These are phyloP conservation scores for Argyresthia goedartella DNA, from an alignment of 2,888 invertebrate species.

Conservation along the genomic window DNA sequence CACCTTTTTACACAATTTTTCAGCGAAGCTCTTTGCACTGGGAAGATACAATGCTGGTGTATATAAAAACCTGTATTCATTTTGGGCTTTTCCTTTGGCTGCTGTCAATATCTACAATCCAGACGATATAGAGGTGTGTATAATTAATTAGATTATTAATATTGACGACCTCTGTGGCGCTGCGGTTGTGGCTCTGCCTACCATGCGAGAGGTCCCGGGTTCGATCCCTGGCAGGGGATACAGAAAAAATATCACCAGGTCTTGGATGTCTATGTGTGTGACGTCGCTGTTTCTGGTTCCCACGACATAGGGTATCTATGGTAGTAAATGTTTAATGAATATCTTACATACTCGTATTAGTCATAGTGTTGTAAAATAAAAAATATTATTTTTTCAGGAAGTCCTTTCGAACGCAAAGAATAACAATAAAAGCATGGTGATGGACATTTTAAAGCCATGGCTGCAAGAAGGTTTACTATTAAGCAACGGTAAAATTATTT, in stretches of 20 bases:
- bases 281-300: too few species aligned
- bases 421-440: slow-evolving; percentile 41
- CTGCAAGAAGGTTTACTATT: slow-evolving; percentile 41
- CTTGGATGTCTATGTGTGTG: too few species aligned
- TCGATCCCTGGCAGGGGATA: too few species aligned
- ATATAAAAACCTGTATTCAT: slow-evolving; percentile 30
- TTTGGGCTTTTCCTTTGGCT: slow-evolving; percentile 26
- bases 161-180: too few species aligned
- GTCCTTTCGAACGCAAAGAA: slow-evolving; percentile 50
- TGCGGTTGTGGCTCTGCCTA: too few species aligned
- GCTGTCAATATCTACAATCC: slow-evolving; percentile 38
- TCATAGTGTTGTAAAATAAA: too few species aligned
- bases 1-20: slow-evolving; percentile 10
- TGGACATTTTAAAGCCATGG: slow-evolving; percentile 35
- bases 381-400: slow-evolving; percentile 27
- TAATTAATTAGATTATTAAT: background rate
- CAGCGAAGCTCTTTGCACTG: slow-evolving; percentile 30
- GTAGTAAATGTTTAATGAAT: too few species aligned
- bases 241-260: too few species aligned
- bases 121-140: slow-evolving; percentile 39
- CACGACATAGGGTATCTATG: too few species aligned
- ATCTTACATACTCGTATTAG: too few species aligned
- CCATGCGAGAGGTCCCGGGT: too few species aligned
- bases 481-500: slow-evolving; percentile 14
- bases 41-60: slow-evolving; percentile 21